phyloP scores from a whole-genome alignment of 2,797 vertebrate species.

The Australoheros facetus region DNA sequence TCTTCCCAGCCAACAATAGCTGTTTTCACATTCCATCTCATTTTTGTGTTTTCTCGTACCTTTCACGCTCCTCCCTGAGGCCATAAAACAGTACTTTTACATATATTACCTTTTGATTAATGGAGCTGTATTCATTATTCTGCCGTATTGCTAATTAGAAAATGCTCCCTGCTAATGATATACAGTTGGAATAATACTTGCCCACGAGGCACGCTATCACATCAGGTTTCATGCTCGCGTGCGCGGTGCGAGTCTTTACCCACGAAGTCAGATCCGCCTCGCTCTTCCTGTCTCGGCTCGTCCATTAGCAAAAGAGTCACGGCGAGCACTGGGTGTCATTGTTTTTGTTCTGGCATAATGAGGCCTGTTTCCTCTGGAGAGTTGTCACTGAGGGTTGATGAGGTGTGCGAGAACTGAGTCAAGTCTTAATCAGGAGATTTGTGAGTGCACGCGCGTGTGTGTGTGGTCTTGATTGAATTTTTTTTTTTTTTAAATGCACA shows the following conservation, averaged over 20 bases:
- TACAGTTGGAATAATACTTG: conserved; percentile 86
- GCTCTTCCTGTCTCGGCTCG: conserved; percentile 32
- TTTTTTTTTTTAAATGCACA: conserved; percentile 4
- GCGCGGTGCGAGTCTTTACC: conserved; percentile 41
- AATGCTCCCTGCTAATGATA: conserved; percentile 84
- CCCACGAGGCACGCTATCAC: conserved; percentile 82
- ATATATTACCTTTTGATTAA: conserved; percentile 91
- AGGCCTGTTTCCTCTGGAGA: conserved; percentile 72
- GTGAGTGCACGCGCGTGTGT: background rate
- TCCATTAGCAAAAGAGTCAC: conserved; percentile 79
- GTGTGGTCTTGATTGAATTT: conserved; percentile 28
- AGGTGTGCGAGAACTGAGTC: conserved; percentile 69
- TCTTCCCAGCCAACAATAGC: conserved; percentile 65
- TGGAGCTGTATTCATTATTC: conserved; percentile 89
- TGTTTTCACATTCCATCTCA: conserved; percentile 73
- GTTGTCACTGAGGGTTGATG: conserved; percentile 70
- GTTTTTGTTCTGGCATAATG: conserved; percentile 75
- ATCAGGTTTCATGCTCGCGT: conserved; percentile 71
- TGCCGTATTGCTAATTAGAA: conserved; percentile 87
- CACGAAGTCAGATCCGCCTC: conserved; percentile 58
- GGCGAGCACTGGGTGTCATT: conserved; percentile 66
- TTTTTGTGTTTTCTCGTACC: conserved; percentile 79
- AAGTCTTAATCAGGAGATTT: conserved; percentile 74
- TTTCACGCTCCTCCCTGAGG: conserved; percentile 78
- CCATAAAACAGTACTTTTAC: conserved; percentile 86